phyloP scores from a whole-genome alignment of 2,888 invertebrate species.

The Clistopyga incitator region DNA sequence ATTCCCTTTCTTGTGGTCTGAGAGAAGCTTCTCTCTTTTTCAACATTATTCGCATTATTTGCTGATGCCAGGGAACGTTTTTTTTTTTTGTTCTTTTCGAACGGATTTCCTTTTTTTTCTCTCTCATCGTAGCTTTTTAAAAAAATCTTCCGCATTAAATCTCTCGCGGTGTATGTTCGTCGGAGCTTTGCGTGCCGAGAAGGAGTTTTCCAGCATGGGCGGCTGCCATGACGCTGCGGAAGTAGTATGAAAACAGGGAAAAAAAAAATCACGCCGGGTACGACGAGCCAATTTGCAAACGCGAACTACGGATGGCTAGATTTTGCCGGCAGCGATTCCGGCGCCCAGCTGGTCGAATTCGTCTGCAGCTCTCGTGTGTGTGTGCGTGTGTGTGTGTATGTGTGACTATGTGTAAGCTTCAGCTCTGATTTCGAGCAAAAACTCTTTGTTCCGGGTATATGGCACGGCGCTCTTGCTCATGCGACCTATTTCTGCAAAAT shows the following conservation, averaged over 20 bases:
- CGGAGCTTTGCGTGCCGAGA: conserved; percentile 6
- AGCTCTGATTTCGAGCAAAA: conserved; percentile 40
- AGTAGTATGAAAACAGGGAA: conserved; percentile 31
- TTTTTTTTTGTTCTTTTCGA: no score
- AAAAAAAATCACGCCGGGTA: conserved; percentile 21
- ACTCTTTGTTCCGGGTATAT: conserved; percentile 48
- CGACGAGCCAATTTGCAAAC: conserved; percentile 41
- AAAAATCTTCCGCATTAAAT: conserved; percentile 12
- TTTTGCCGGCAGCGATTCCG: conserved; percentile 20
- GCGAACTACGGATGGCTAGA: conserved; percentile 26
- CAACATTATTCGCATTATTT: conserved; percentile 9
- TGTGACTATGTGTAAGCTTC: conserved; percentile 31
- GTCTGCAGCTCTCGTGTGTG: conserved; percentile 2
- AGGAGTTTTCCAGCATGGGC: conserved; percentile 12
- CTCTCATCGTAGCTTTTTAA: conserved; percentile 12
- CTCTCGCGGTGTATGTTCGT: conserved; percentile 2
- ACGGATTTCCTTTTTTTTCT: conserved; percentile 10
- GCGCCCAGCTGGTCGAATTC: conserved; percentile 21
- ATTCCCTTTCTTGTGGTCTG: conserved; percentile 2
- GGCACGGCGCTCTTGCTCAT: conserved; percentile 23
- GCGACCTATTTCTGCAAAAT: conserved; percentile 34
- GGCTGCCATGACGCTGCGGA: neutral
- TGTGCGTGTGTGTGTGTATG: neutral
- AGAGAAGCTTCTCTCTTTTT: conserved; percentile 16
- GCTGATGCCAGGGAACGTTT: neutral